Conservation (phyloP, 2,888 invertebrate species). For the Emmelina monodactyla region DNA sequence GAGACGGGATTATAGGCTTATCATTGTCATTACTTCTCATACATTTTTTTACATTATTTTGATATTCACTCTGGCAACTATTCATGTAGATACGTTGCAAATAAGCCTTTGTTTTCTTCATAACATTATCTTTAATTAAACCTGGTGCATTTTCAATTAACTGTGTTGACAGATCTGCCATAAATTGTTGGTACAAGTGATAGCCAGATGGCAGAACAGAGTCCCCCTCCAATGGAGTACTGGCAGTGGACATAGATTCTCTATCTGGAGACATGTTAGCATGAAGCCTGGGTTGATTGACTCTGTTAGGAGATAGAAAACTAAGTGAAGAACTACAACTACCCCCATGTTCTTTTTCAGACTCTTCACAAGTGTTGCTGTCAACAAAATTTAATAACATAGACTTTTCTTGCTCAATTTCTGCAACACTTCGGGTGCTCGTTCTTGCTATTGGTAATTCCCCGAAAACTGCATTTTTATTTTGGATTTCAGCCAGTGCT, state of each 20-base stretch:
- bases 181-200: constrained; percentile 30
- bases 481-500: constrained; percentile 22
- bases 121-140: constrained; percentile 24
- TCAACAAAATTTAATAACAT: too few relatives aligned
- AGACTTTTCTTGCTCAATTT: background rate
- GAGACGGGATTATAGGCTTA: constrained; percentile 9
- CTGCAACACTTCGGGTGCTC: background rate
- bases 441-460: background rate
- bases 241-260: background rate
- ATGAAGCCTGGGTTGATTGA: background rate
- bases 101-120: constrained; percentile 22
- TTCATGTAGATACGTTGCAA: constrained; percentile 25
- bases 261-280: background rate
- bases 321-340: background rate
- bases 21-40: constrained; percentile 13
- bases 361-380: too few relatives aligned
- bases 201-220: constrained; percentile 15
- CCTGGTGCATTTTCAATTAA: constrained; percentile 23
- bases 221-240: background rate
- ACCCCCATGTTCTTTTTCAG: background rate
- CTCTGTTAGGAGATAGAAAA: background rate
- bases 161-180: constrained; percentile 28
- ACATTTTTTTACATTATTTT: constrained; percentile 18
- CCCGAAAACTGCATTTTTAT: background rate
- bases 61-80: constrained; percentile 19